phyloP scores from a whole-genome alignment of 2,113 vertebrate species.

The Antennarius striatus region DNA sequence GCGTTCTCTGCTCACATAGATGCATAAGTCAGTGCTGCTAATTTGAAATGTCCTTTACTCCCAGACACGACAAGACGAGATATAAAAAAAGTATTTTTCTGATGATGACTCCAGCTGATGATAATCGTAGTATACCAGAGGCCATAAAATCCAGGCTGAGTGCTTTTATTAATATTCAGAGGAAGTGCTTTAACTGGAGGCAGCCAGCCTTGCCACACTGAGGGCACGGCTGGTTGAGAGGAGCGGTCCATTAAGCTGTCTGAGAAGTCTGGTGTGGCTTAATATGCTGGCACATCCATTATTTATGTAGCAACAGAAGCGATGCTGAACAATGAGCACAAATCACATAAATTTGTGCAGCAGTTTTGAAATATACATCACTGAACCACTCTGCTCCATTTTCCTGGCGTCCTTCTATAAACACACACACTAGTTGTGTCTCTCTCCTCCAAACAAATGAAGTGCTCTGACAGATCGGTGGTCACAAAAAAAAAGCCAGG shows the following conservation, averaged over 20 bases:
- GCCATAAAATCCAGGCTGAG: conserved; percentile 66
- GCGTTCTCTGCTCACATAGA: conserved; percentile 20
- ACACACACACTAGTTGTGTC: background rate
- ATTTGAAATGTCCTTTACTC: conserved; percentile 51
- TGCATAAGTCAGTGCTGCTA: conserved; percentile 43
- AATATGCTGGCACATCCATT: conserved; percentile 38
- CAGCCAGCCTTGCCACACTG: conserved; percentile 53
- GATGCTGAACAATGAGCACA: conserved; percentile 13
- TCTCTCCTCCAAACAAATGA: conserved; percentile 17
- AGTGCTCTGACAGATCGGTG: conserved; percentile 10
- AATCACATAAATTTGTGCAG: background rate
- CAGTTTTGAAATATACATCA: conserved; percentile 10
- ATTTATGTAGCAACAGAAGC: conserved; percentile 31
- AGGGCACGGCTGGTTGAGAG: conserved; percentile 42
- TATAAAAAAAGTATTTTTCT: conserved; percentile 20
- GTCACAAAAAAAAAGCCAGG: conserved; percentile 22
- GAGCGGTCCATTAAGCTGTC: conserved; percentile 57
- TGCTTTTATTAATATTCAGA: conserved; percentile 74
- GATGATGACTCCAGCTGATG: conserved; percentile 49
- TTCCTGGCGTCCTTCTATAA: background rate
- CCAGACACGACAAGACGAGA: conserved; percentile 37
- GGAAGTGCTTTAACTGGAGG: conserved; percentile 75
- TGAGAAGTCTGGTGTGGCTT: conserved; percentile 35
- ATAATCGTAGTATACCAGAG: conserved; percentile 67
- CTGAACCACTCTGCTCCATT: background rate